A percentile compares a stretch with the other conserved stretches of the same genome.
phyloP scores from a whole-genome alignment of 2,797 vertebrate species.

The Microctenopoma stevenorrisi region DNA sequence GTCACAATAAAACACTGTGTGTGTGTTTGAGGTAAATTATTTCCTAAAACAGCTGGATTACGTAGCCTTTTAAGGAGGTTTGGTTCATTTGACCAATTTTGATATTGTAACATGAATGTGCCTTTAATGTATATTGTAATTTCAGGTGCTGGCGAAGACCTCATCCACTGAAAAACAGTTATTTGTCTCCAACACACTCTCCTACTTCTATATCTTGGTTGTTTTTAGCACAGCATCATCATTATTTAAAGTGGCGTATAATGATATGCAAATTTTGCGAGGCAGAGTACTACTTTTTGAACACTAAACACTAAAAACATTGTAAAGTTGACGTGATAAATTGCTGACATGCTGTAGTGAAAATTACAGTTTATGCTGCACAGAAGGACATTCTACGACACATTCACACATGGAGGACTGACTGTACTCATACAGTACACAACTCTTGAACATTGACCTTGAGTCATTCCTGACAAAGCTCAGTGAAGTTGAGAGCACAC shows the following conservation, averaged over 20 bases:
- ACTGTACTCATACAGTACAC: slow-evolving; percentile 14
- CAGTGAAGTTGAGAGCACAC: slow-evolving; percentile 22
- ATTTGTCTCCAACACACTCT: neutral
- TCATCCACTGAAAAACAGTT: too few relatives aligned
- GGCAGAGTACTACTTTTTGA: neutral
- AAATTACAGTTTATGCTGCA: slow-evolving; percentile 17
- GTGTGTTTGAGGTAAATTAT: too few relatives aligned
- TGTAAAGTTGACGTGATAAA: slow-evolving; percentile 35
- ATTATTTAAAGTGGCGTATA: neutral
- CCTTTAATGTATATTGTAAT: too few relatives aligned
- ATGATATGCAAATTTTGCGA: slow-evolving; percentile 27
- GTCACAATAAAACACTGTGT: too few relatives aligned
- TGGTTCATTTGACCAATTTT: too few relatives aligned
- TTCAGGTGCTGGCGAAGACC: too few relatives aligned
- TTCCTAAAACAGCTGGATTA: too few relatives aligned
- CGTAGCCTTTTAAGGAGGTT: neutral
- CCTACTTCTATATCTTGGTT: neutral
- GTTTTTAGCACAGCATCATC: neutral
- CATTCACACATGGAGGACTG: neutral
- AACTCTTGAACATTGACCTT: slow-evolving; percentile 41
- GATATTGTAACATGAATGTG: too few relatives aligned
- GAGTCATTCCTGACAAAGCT: slow-evolving; percentile 27
- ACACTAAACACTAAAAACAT: neutral
- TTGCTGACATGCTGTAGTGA: slow-evolving; percentile 25
- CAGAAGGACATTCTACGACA: slow-evolving; percentile 9